These are phyloP conservation scores for Gymnopithys bicolor DNA, from an alignment of 2,797 vertebrate species.

Conservation along the genomic window DNA sequence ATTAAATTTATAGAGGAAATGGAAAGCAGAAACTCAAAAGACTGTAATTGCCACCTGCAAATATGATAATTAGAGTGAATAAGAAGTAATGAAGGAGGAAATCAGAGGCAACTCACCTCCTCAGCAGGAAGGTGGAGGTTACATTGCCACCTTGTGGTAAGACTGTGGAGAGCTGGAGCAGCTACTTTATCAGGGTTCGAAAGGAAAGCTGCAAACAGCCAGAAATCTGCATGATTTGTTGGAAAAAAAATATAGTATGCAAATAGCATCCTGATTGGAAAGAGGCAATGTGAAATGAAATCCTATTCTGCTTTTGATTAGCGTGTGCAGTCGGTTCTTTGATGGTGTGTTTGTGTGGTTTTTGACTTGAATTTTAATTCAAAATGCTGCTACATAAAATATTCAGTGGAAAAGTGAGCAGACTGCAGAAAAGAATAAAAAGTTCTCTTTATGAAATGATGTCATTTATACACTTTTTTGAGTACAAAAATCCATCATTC, in stretches of 20 bases:
- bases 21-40: conserved; percentile 18
- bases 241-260: neutral
- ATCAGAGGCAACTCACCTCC: neutral
- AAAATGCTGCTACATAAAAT: conserved; percentile 26
- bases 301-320: conserved; percentile 25
- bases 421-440: neutral
- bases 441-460: conserved; percentile 42
- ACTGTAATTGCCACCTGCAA: conserved; percentile 44
- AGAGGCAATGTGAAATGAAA: neutral
- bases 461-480: conserved; percentile 36
- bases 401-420: conserved; percentile 22
- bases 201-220: neutral
- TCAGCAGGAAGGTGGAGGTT: neutral
- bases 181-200: neutral
- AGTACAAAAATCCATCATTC: conserved; percentile 28
- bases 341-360: neutral
- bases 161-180: neutral
- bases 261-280: conserved; percentile 11
- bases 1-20: conserved; percentile 53
- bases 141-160: conserved; percentile 63
- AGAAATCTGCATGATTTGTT: conserved; percentile 14
- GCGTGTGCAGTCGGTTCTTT: neutral
- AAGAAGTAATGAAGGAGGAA: conserved; percentile 9
- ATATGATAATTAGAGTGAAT: conserved; percentile 6
- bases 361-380: conserved; percentile 48